phyloP scores from a whole-genome alignment of 2,797 vertebrate genomes.

The Lepilemur ruficaudatus region DNA sequence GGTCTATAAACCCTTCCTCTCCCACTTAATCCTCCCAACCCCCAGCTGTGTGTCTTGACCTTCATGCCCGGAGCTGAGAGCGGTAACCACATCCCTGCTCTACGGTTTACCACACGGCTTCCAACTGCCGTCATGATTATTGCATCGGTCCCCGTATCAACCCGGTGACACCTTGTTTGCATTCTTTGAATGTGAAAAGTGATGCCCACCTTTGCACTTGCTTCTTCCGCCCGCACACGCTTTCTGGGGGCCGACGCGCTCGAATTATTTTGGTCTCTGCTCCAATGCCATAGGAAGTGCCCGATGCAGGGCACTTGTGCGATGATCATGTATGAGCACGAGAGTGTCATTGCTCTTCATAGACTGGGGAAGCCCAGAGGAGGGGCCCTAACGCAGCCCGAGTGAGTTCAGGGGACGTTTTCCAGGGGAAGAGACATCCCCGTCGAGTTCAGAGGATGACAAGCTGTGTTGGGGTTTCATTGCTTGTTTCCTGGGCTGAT shows the following conservation, averaged over 20 bases:
- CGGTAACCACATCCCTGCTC: rapidly evolving
- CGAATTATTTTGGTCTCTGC: rapidly evolving
- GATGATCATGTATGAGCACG: rapidly evolving
- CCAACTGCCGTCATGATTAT: rapidly evolving
- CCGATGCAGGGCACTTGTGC: rapidly evolving
- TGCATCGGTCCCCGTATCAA: rapidly evolving
- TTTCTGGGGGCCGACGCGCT: neutral
- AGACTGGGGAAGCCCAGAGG: neutral
- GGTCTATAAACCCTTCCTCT: neutral
- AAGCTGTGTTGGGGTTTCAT: neutral
- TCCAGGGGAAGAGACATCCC: no score
- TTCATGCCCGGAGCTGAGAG: rapidly evolving
- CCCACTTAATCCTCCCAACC: no score
- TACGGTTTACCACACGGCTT: rapidly evolving
- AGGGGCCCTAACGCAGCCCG: rapidly evolving
- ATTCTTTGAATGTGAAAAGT: neutral
- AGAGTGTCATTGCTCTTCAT: rapidly evolving
- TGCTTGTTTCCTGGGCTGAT: neutral
- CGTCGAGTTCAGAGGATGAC: rapidly evolving
- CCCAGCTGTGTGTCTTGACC: neutral
- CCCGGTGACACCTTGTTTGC: no score
- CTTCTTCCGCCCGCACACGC: neutral
- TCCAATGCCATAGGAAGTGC: rapidly evolving
- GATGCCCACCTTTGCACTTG: neutral
- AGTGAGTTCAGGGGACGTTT: rapidly evolving